Evolutionary conservation across 2,888 invertebrate species (phyloP), one percentile per base, ranked within the genome.

Genomic region (Limenitis arthemis): DNA sequence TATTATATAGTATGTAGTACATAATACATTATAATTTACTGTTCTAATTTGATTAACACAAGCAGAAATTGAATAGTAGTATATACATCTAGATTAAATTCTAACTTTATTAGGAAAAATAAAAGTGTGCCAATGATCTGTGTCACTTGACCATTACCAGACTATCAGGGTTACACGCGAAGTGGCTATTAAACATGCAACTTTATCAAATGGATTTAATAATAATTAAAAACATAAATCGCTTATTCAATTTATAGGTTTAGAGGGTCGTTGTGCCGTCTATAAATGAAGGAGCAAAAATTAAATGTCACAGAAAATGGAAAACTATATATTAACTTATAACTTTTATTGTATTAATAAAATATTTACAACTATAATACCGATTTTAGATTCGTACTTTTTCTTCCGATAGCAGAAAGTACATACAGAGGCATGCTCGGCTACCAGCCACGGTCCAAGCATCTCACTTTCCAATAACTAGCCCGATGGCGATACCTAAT

Each of bases 391-490:
- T 47, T 42, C 6, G 47, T 7, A 44, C 47, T 69, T 72, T 72
- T 70, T 73, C 69, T 71, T 70, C 72, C 66, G 67, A 69, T 68
- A 60, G 60, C 63, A 72, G 68, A 69, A 65, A 65, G 56, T 53
- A 53, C 50, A 56, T 57, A 56, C 57, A 61, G 57, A 58, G 66
- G 68, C 68, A 64, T 64, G 65, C 68, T 62, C 66, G 68, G 67
- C 69, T 68, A 69, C 72, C 65, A 68, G 70, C 73, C 64, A 75
- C 75, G 75, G 72, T 70, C 73, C 72, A 68, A 65, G 72, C 75
- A 74, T 70, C 77, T 79, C 73, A 78, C 81, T 84, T 82, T 82
- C 82, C 83, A 81, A 82, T 81, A 77, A 76, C 77, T 72, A 76
- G 75, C 75, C 70, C 73, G 71, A 72, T 79, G 78, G 77, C 75